Evolutionary conservation across 2,113 vertebrate species (phyloP).

Genomic region (Poeciliopsis turrubarensis): DNA sequence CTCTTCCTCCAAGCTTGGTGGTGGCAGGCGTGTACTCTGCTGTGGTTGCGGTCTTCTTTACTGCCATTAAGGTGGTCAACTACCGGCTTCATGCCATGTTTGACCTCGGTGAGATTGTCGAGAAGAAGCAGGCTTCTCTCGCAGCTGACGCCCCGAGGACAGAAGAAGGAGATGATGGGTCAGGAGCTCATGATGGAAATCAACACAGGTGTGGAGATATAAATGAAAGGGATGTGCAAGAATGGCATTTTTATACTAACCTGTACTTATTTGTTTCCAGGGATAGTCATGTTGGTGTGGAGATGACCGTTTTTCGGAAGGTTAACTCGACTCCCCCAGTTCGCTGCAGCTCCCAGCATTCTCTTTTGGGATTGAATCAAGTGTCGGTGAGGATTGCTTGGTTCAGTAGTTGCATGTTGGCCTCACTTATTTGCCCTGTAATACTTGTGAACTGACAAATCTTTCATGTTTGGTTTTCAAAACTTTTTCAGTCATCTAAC

Average conservation of each 20-base stretch:
- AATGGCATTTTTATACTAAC: not conserved
- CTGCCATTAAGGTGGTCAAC: slow-evolving; percentile 87
- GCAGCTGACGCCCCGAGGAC: slow-evolving; percentile 76
- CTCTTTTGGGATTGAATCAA: slow-evolving; percentile 90
- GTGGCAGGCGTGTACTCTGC: slow-evolving; percentile 87
- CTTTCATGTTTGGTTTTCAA: not conserved
- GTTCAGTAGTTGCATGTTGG: not conserved
- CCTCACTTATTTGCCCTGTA: not conserved
- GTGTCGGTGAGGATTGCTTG: slow-evolving; percentile 83
- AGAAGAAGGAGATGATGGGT: slow-evolving; percentile 80
- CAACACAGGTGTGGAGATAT: slow-evolving; percentile 76
- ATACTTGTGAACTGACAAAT: not conserved
- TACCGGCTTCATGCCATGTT: slow-evolving; percentile 91
- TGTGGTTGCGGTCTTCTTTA: slow-evolving; percentile 87
- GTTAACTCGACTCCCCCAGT: slow-evolving; percentile 90
- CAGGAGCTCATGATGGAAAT: slow-evolving; percentile 76
- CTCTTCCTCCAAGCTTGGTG: slow-evolving; percentile 86
- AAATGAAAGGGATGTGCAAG: not conserved
- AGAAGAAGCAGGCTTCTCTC: slow-evolving; percentile 85
- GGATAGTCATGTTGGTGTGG: slow-evolving; percentile 85
- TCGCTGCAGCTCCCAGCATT: slow-evolving; percentile 92
- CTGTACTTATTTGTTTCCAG: slow-evolving; percentile 59
- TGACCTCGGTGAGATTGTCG: slow-evolving; percentile 89
- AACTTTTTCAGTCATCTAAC: not conserved
- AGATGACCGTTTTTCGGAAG: slow-evolving; percentile 92